Base-by-base conservation (phyloP, 2,113 vertebrate genomes). In the Chloebia gouldiae region DNA sequence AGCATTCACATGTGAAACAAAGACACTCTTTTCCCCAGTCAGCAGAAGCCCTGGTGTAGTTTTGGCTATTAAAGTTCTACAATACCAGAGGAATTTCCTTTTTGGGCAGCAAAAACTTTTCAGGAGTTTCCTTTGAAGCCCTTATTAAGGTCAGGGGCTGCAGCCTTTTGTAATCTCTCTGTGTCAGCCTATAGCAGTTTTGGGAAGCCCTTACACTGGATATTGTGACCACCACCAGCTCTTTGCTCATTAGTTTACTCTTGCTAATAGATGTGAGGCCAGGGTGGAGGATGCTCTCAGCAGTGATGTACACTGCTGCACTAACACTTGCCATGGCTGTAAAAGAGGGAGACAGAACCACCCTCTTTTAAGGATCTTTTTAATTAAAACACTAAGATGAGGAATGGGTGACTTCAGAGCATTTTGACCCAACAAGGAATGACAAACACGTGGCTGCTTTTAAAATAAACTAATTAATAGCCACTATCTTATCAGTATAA, bases 311-410 rank as follows among this genome's bases (percentile, higher is more conserved):
- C 94, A 80, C 77, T 73, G 87, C 81, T 79, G 60, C 79, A 72
- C 82, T 25, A 92, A 70, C 4, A 1, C 72, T 95, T 86, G 60
- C 83, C 50, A 3, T 13, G 39, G 27, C 47, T 79, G 28, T 40
- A 60, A 24, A 5, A 78, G 64, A 1, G 13, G 33, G 75, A 95
- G 75, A 81, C 75, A 76, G 56, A 15, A n/a, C 39, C 22, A 54
- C 16, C 70, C 49, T 33, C 53, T 54, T 90, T 24, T 30, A 80
- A 85, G 83, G 68, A 51, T 30, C 76, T 20, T 93, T 91, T 96
- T 91, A 96, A 95, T 95, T 95, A 95, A 87, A 95, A 73, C 50
- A 79, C 63, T 73, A 61, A 56, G 31, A 70, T 91, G 60, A 95
- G 86, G 56, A 94, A 81, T 5, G 72, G n/a, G 83, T 37, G 44